A percentile compares a stretch with the other conserved stretches of the same genome.
These are phyloP conservation scores for Pristionchus pacificus DNA, from an alignment of 1,140 invertebrate genomes.

Conservation along the genomic window DNA sequence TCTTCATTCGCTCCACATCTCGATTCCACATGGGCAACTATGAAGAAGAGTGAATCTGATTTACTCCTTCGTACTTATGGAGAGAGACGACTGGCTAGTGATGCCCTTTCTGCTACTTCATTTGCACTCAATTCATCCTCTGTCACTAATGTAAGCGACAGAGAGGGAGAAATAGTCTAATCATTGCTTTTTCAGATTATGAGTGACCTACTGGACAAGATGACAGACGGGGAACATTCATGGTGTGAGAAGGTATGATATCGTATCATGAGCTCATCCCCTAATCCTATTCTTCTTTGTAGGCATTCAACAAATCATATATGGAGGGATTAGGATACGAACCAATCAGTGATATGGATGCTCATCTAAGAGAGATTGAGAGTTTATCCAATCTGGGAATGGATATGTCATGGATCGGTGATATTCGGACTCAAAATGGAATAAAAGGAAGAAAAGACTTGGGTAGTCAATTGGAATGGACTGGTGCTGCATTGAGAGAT, in stretches of 20 bases:
- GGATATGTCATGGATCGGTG: slow-evolving; percentile 75
- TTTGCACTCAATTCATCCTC: too few relatives aligned
- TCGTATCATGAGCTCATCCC: too few relatives aligned
- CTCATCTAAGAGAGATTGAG: slow-evolving; percentile 71
- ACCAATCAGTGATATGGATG: slow-evolving; percentile 43
- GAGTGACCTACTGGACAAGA: slow-evolving; percentile 75
- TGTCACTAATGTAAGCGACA: too few relatives aligned
- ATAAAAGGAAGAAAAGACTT: too few relatives aligned
- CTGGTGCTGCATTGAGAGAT: not conserved
- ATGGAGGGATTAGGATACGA: too few relatives aligned
- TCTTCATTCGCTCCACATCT: slow-evolving; percentile 88
- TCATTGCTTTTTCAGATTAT: slow-evolving; percentile 61
- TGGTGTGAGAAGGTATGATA: too few relatives aligned
- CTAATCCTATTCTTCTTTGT: too few relatives aligned
- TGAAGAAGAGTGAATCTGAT: slow-evolving; percentile 87
- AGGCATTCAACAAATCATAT: too few relatives aligned
- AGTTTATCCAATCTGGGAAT: slow-evolving; percentile 75
- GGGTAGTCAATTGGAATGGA: not conserved
- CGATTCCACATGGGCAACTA: slow-evolving; percentile 87
- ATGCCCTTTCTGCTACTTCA: slow-evolving; percentile 74
- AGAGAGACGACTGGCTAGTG: slow-evolving; percentile 77
- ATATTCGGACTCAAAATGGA: too few relatives aligned
- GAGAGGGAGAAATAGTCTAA: slow-evolving; percentile 1
- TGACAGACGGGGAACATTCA: slow-evolving; percentile 78
- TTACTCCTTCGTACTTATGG: slow-evolving; percentile 81